Conservation (phyloP, 2,888 invertebrate genomes). For the Lasioglossum lativentre region DNA sequence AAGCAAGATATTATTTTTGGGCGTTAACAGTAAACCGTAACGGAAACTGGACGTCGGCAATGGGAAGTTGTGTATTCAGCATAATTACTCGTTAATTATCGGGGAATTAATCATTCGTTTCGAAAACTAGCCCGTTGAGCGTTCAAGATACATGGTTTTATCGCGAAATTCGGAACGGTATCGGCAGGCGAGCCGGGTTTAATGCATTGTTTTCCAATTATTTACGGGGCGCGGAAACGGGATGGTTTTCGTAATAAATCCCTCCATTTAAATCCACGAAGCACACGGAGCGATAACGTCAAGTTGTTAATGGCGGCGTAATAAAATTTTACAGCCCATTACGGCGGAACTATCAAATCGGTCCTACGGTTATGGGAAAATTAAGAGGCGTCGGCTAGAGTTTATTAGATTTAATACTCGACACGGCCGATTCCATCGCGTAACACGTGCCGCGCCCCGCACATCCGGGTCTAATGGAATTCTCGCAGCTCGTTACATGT, state of each 20-base stretch:
- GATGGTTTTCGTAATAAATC: conserved; percentile 54
- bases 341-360: conserved; percentile 66
- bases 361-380: conserved; percentile 61
- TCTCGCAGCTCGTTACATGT: conserved; percentile 2
- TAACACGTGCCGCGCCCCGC: background rate
- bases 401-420: conserved; percentile 66
- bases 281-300: conserved; percentile 44
- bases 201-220: conserved; percentile 41
- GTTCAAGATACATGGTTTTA: background rate
- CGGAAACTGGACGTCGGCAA: background rate
- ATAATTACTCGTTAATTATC: background rate
- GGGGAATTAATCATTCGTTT: background rate
- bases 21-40: background rate
- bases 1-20: background rate
- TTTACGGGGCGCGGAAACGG: conserved; percentile 32
- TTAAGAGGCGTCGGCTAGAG: conserved; percentile 57
- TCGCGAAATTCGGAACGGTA: conserved; percentile 7
- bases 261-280: conserved; percentile 45
- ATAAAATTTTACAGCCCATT: conserved; percentile 76
- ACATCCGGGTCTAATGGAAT: background rate
- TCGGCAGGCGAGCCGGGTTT: background rate
- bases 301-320: conserved; percentile 67
- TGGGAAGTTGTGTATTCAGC: background rate
- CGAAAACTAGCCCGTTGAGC: background rate
- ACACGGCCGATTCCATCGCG: conserved; percentile 13